phyloP scores from a whole-genome alignment of 2,113 vertebrate genomes.

The Emydocephalus ijimae region DNA sequence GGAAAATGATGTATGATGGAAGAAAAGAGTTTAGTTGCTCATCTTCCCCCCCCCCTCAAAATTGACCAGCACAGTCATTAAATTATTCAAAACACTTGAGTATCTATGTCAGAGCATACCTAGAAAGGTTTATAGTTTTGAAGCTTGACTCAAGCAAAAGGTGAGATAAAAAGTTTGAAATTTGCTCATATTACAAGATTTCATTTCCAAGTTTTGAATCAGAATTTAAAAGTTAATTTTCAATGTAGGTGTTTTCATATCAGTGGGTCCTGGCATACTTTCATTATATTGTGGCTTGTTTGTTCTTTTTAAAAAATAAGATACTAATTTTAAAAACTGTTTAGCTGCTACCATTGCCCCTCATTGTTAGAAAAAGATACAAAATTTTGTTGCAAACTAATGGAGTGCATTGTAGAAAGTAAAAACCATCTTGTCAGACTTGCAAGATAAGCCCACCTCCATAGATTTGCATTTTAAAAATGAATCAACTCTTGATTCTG shows the following conservation, averaged over 20 bases:
- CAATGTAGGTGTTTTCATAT: neutral
- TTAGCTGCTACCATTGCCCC: neutral
- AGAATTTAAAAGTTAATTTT: neutral
- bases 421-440: neutral
- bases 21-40: neutral
- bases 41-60: neutral
- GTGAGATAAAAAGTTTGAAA: neutral
- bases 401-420: neutral
- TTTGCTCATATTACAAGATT: neutral
- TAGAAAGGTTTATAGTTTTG: neutral
- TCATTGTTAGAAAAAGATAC: neutral
- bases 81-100: neutral
- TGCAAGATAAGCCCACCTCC: neutral
- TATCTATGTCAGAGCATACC: neutral
- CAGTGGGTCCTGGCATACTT: neutral
- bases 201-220: neutral
- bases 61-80: neutral
- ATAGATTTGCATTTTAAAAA: neutral
- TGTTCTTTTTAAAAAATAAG: too few relatives aligned
- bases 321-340: neutral
- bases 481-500: neutral
- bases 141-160: neutral
- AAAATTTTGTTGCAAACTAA: neutral
- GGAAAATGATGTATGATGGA: neutral
- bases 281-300: neutral